Evolutionary conservation across 2,113 vertebrate species (phyloP).

Genomic region (Isichthys henryi): DNA sequence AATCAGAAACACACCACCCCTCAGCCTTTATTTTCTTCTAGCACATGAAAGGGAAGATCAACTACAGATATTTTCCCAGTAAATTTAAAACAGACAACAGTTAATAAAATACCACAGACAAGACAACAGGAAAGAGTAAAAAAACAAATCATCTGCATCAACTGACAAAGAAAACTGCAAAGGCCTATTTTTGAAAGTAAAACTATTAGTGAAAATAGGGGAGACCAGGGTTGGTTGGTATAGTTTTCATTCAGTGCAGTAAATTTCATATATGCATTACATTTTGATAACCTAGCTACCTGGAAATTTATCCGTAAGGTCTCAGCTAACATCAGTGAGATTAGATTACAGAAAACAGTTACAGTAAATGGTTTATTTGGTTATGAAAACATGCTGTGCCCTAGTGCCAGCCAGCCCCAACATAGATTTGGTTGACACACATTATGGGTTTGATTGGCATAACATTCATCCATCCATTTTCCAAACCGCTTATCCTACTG

Average conservation of each 20-base stretch:
- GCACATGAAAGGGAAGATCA: conserved; percentile 18
- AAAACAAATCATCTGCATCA: neutral
- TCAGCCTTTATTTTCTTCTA: conserved; percentile 22
- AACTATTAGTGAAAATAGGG: neutral
- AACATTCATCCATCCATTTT: no score
- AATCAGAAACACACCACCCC: neutral
- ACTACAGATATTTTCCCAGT: conserved; percentile 24
- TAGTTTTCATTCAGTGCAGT: neutral
- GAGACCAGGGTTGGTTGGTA: neutral
- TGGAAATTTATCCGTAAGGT: neutral
- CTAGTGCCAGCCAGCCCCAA: neutral
- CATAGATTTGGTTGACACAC: neutral
- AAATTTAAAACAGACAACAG: conserved; percentile 13
- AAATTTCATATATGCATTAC: neutral
- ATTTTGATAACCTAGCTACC: neutral
- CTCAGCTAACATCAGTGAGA: neutral
- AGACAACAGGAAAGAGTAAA: neutral
- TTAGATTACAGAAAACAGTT: neutral
- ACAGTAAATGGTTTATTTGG: neutral
- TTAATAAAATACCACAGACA: neutral
- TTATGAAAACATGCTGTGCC: neutral
- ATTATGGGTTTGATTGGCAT: neutral
- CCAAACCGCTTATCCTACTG: no score
- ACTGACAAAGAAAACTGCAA: neutral
- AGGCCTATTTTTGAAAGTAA: neutral